These are phyloP conservation scores for Dasypus novemcinctus DNA, from an alignment of 2,113 vertebrate genomes.

Conservation along the genomic window DNA sequence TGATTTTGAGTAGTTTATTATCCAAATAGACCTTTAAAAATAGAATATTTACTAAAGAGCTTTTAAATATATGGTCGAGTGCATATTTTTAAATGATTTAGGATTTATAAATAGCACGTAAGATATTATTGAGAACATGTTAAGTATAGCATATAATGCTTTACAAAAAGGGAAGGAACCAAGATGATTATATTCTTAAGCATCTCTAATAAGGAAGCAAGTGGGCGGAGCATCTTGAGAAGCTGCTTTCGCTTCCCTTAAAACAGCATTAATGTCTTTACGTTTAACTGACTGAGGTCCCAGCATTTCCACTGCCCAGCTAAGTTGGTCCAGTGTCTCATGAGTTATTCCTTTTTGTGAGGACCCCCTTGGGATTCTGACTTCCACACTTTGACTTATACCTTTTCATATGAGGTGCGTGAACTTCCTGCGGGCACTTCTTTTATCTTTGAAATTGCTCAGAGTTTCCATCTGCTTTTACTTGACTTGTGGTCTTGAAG, in stretches of 20 bases:
- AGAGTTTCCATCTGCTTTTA: constrained; percentile 88
- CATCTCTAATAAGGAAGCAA: constrained; percentile 17
- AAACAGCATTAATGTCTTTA: not conserved
- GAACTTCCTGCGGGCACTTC: constrained; percentile 74
- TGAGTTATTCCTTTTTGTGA: not conserved
- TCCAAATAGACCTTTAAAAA: constrained; percentile 70
- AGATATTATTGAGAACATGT: constrained; percentile 27
- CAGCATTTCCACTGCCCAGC: not conserved
- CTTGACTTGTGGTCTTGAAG: constrained; percentile 87
- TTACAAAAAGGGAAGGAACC: not conserved
- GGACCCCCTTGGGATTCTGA: constrained; percentile 33
- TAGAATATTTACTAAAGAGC: constrained; percentile 45
- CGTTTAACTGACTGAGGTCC: not conserved
- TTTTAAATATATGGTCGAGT: constrained; percentile 25
- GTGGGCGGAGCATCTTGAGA: not conserved
- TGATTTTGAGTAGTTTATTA: constrained; percentile 72
- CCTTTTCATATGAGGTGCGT: constrained; percentile 67
- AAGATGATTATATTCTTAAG: constrained; percentile 15
- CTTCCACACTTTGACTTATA: constrained; percentile 62
- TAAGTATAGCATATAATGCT: constrained; percentile 14
- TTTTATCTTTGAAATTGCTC: constrained; percentile 80
- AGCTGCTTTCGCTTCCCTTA: not conserved
- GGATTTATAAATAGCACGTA: constrained; percentile 55
- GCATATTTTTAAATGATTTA: constrained; percentile 60
- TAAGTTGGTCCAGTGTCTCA: not conserved